Base-by-base conservation (phyloP, 1,140 invertebrate genomes). In the Ceratosolen solmsi region DNA sequence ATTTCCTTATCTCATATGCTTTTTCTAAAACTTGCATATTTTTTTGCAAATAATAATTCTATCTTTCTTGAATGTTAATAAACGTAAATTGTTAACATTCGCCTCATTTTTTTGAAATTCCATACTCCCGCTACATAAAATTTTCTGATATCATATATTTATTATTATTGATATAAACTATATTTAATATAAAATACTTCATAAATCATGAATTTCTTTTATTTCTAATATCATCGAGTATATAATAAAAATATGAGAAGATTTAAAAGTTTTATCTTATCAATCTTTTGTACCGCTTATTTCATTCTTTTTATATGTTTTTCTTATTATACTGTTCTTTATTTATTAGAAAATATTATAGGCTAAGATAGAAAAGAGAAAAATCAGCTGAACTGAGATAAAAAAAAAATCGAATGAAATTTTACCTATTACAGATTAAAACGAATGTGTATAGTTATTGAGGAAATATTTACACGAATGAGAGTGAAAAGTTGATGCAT, bases 391-490 rank as follows among this genome's bases (percentile, higher is more conserved):
- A 56, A 1, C 72, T 8, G 2, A 30, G 20, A 30, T 56, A 25
- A 17, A 17, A 58, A 58, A 46, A 30, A 46, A 46, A 22, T 25
- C n/a, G 51, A 60, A 68, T 56, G 79, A 79, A 72, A 75, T 82
- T n/a, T 65, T 82, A 80, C 51, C 80, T 82, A 71, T 17, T 20
- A 27, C 46, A 2, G n/a, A 79, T 41, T 58, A 60, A 82, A 82
- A 80, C 65, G 58, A 84, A 38, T 71, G 58, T 63, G 63, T 79
- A 72, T 82, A 81, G 83, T 82, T 83, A 79, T 63, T 36, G 72
- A 82, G 68, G 60, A 81, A 84, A 81, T 83, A 83, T 84, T 84
- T 84, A 79, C 60, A n/a, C 60, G n/a, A 63, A 25, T 56, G 8
- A 56, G 15, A 76, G 38, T 30, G 4, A 63, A 2, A 46, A 25